Conservation (phyloP, 2,797 vertebrate species). For the Lophius americanus region DNA sequence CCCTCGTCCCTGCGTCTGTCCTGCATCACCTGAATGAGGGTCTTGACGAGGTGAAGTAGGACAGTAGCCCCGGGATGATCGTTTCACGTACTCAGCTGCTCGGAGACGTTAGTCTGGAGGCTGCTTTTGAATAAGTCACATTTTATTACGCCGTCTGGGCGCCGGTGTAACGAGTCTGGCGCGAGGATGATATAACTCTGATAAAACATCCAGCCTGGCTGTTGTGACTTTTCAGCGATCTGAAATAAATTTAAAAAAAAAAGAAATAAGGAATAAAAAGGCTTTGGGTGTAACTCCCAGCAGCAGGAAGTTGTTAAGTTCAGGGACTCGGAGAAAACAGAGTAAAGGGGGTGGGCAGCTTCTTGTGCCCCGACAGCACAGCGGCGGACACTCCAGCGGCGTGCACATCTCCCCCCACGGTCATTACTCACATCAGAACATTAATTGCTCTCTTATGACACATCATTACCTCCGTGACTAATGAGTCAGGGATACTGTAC, state of each 20-base stretch:
- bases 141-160: slow-evolving; percentile 82
- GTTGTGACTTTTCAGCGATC: slow-evolving; percentile 82
- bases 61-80: slow-evolving; percentile 68
- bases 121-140: slow-evolving; percentile 83
- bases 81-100: slow-evolving; percentile 78
- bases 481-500: slow-evolving; percentile 50
- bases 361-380: slow-evolving; percentile 16
- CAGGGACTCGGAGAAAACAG: slow-evolving; percentile 1
- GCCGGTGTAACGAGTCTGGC: slow-evolving; percentile 81
- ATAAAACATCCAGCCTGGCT: slow-evolving; percentile 82
- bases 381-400: neutral
- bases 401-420: slow-evolving; percentile 12
- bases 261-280: slow-evolving; percentile 54
- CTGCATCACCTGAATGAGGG: slow-evolving; percentile 67
- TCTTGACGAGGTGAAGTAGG: slow-evolving; percentile 76
- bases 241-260: slow-evolving; percentile 63
- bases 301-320: slow-evolving; percentile 48
- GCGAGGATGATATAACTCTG: slow-evolving; percentile 83
- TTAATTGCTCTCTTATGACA: slow-evolving; percentile 67
- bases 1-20: slow-evolving; percentile 45
- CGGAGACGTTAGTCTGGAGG: slow-evolving; percentile 80
- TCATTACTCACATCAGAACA: slow-evolving; percentile 50
- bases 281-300: slow-evolving; percentile 28
- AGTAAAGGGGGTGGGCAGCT: slow-evolving; percentile 12
- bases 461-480: slow-evolving; percentile 65